Evolutionary conservation across 1,140 invertebrate species (phyloP), one percentile per base, ranked within the genome.

Genomic region (Drosophila tristis): DNA sequence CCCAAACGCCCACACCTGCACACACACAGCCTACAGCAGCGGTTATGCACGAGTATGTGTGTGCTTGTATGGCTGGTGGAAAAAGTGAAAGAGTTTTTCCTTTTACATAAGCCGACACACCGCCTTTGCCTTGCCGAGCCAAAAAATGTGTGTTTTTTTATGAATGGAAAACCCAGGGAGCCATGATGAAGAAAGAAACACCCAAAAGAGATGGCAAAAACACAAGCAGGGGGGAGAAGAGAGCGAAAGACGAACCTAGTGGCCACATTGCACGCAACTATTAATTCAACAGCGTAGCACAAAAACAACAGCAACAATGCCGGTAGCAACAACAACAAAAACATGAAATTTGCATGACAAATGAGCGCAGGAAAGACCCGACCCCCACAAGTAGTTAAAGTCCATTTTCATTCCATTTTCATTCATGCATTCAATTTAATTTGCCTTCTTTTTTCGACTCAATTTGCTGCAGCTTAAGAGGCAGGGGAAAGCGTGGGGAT

Each of bases 361-460:
- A 72, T 58, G 62, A 71, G 62, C 15, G 25, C 43, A 39, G 13
- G 35, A 11, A 8, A 39, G 11, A 1, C 35, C 35, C 35, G 47
- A 74, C 49, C 45, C 35, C 54, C 15, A 42, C 16, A 49, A 42
- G 48, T 45, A 78, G 68, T 61, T 74, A 58, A 74, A 58, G 74
- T 65, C 68, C 55, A 71, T 66, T 80, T 80, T 72, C 53, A 57
- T 77, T 67, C 51, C 84, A 82, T 74, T 78, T 35, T 51, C 64
- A 67, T 78, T 77, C 78, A 79, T 78, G 78, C 78, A 75, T 78
- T 87, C 74, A 78, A 82, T 80, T 81, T 64, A 59, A 76, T 87
- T 81, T 67, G 68, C 74, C 48, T 56, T 77, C 62, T 72, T 68
- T 53, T 57, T 43, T 62, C 43, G 20, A 78, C 78, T 81, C 70